phyloP scores from a whole-genome alignment of 30 jellyfish, hydroid and myxozoan species.

The Turritopsis rubra region DNA sequence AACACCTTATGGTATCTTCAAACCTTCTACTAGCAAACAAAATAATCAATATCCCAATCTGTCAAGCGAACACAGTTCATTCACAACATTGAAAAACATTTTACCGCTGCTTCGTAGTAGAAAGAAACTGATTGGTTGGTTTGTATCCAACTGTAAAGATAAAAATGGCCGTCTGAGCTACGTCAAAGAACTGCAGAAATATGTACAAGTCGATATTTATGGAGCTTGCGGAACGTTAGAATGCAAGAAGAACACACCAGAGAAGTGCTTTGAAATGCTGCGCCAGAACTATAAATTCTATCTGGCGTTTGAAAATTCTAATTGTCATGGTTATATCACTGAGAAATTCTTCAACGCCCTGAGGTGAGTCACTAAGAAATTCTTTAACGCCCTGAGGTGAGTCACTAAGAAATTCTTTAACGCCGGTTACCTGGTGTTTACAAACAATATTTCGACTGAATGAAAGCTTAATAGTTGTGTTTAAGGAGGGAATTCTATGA shows the following conservation, averaged over 20 bases:
- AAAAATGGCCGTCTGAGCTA: background rate
- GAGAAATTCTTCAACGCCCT: slow-evolving; percentile 20
- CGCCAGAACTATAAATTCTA: background rate
- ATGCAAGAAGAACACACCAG: background rate
- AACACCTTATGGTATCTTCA: slow-evolving; percentile 11
- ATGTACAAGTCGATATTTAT: slow-evolving; percentile 18
- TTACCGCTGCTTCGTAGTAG: background rate
- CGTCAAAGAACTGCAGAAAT: slow-evolving; percentile 11
- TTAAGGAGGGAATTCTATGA: too few species aligned
- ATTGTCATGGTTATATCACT: slow-evolving; percentile 4
- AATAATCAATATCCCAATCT: background rate
- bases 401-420: too few species aligned
- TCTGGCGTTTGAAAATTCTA: slow-evolving; percentile 27
- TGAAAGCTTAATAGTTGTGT: too few species aligned
- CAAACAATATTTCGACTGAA: too few species aligned
- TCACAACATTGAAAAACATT: background rate
- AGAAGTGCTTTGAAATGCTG: slow-evolving; percentile 5
- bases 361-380: slow-evolving; percentile 10
- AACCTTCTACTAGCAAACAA: background rate
- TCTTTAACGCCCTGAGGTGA: background rate
- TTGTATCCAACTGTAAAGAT: slow-evolving; percentile 10
- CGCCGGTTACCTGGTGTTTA: too few species aligned
- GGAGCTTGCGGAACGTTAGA: slow-evolving; percentile 8
- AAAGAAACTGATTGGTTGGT: slow-evolving; percentile 6
- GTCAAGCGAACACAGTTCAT: background rate